Evolutionary conservation across 1,140 invertebrate genomes (phyloP).

Genomic region (Drosophila azteca): DNA sequence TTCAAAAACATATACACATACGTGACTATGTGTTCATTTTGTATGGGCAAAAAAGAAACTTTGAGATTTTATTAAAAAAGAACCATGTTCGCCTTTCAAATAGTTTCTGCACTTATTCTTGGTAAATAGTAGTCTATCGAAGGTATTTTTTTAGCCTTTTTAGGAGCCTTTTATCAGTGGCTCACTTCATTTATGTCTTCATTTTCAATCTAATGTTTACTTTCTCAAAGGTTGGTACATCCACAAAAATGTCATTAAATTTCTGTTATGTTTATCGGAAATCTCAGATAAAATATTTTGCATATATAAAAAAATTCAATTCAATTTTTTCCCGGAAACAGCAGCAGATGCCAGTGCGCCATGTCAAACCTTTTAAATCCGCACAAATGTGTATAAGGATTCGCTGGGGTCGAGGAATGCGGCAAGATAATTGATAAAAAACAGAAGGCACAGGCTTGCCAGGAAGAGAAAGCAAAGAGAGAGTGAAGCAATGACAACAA

Average conservation of each 20-base stretch:
- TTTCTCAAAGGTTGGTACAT: background rate
- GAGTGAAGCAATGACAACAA: conserved; percentile 18
- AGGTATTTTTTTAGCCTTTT: no score
- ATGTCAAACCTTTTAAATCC: conserved; percentile 34
- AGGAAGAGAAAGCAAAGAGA: background rate
- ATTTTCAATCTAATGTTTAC: no score
- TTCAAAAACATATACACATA: no score
- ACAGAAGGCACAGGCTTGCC: background rate
- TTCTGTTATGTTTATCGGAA: background rate
- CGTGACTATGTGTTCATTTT: no score
- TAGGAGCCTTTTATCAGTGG: no score
- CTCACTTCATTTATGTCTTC: no score
- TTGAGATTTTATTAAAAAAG: no score
- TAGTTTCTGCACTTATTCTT: no score
- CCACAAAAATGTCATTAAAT: background rate
- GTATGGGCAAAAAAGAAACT: no score
- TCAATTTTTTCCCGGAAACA: conserved; percentile 9
- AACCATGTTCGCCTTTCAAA: no score
- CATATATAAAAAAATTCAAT: conserved; percentile 29
- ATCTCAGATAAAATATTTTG: conserved; percentile 11
- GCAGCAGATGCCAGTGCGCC: conserved; percentile 50
- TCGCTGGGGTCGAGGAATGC: conserved; percentile 40
- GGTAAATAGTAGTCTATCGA: no score
- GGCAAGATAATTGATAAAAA: conserved; percentile 66
- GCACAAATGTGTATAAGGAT: conserved; percentile 31